phyloP scores from a whole-genome alignment of 2,888 invertebrate genomes.

The Polydrusus cervinus region DNA sequence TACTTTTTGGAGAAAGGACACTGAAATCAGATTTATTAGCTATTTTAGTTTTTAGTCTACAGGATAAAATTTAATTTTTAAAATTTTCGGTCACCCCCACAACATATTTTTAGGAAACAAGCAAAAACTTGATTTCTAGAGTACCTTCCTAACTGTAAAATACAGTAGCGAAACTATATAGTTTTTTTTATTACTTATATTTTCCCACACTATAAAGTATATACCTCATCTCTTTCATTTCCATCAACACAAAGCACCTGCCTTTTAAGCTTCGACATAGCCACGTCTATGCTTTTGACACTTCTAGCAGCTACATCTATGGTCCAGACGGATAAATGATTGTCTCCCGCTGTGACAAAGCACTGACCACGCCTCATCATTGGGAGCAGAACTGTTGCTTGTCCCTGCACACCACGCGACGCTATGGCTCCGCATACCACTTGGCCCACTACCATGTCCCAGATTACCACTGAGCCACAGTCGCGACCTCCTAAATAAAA shows the following conservation, averaged over 20 bases:
- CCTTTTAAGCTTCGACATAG: slow-evolving; percentile 85
- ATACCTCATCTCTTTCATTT: slow-evolving; percentile 79
- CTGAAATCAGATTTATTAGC: too few relatives aligned
- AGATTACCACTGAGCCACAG: slow-evolving; percentile 90
- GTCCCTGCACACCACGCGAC: slow-evolving; percentile 67
- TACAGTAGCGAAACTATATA: too few relatives aligned
- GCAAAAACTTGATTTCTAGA: too few relatives aligned
- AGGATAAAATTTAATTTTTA: too few relatives aligned
- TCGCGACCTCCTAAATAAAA: slow-evolving; percentile 86
- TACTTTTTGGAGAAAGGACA: too few relatives aligned
- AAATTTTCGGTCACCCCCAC: too few relatives aligned
- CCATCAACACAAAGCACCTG: slow-evolving; percentile 83
- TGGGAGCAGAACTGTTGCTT: slow-evolving; percentile 70
- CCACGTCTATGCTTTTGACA: slow-evolving; percentile 78
- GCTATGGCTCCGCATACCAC: slow-evolving; percentile 72
- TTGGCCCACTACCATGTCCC: slow-evolving; percentile 77
- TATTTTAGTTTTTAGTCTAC: too few relatives aligned
- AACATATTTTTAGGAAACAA: too few relatives aligned
- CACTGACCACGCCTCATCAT: slow-evolving; percentile 76
- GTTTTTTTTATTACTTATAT: too few relatives aligned
- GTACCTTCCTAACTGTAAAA: too few relatives aligned
- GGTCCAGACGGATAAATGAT: slow-evolving; percentile 81
- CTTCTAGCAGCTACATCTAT: slow-evolving; percentile 81
- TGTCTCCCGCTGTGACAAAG: slow-evolving; percentile 78
- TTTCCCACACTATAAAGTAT: too few relatives aligned